Base-by-base conservation (phyloP, 2,113 vertebrate species). In the Electrona antarctica region DNA sequence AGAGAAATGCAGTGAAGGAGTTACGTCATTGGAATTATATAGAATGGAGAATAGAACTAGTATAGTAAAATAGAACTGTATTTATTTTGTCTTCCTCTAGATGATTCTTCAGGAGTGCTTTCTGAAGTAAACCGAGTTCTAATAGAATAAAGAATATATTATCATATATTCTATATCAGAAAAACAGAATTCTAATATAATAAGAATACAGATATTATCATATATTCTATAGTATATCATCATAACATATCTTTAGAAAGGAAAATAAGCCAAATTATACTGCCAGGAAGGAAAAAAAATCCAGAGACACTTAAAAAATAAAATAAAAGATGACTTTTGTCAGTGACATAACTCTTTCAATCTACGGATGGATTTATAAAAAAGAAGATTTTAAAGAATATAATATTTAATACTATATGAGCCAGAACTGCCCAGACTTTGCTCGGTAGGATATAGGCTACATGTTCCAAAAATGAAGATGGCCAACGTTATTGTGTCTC, bases 331-430 rank as follows among this genome's bases (percentile, higher is more conserved):
- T 28, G 65, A 60, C 46, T 78, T 84, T 74, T 68, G 69, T 87
- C 84, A 69, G 84, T 89, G 86, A 82, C 84, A 86, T 89, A 88
- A 89, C 88, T 89, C 83, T 86, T 88, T 89, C 83, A 77, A 79
- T 81, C 69, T 61, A 73, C 76, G 76, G 73, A 77, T 84, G 79
- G 77, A 86, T 79, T 83, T 78, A 78, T 75, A 78, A 50, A 73
- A 33, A 62, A 50, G 71, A 33, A 62, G 6, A 47, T 77, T 78
- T 76, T 29, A 76, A 68, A 70, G 33, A 41, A 41, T 41, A 41
- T 41, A 41, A 41, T 41, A 41, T 41, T 41, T 41, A 41, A 41
- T 41, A 41, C 33, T 41, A 41, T 41, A 41, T 41, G 33, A 41
- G 3, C 33, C 33, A 41, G 33, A 41, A 41, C 33, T 41, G 33